Base-by-base conservation (phyloP, 2,797 vertebrate genomes). In the Sebastes kiyomatsui region DNA sequence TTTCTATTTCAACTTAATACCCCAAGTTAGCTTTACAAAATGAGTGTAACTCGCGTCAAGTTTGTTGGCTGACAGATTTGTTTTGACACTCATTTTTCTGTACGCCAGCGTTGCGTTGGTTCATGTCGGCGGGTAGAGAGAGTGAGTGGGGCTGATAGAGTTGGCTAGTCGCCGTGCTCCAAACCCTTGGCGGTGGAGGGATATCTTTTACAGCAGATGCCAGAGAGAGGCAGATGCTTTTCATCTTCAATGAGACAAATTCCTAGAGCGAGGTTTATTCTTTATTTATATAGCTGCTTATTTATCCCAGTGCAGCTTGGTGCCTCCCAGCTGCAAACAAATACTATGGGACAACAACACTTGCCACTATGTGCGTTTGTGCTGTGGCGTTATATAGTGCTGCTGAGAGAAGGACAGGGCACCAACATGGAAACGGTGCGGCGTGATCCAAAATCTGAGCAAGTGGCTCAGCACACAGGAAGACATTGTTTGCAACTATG, bases 191-290 rank as follows among this genome's bases (percentile, higher is more conserved):
- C 86, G 49, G 82, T 88, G 89, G 78, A 88, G 88, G 88, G 90
- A 94, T 94, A 94, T 95, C 93, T 95, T 92, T 94, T 87, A 70
- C 93, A 92, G 88, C 93, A 93, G 93, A 94, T 89, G 91, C 92
- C 94, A 93, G 89, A 77, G 85, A 92, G 87, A 92, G 88, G 90
- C 93, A 94, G 92, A 95, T 94, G 94, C 92, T 94, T 94, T 94
- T 94, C 93, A 95, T 94, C 91, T 94, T 93, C 92, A 93, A 92
- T 93, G 90, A 93, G 87, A 93, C 90, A 89, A 91, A 94, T 94
- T 95, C 86, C 88, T 91, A 68, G 81, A 94, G 93, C 82, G 75
- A 88, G 88, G 83, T 90, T 88, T 90, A 90, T 93, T 93, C 89
- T 93, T 92, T 94, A 91, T 93, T 94, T 92, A 92, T 93, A 88